Conservation (phyloP, 1,140 invertebrate species). For the Helicoverpa armigera region DNA sequence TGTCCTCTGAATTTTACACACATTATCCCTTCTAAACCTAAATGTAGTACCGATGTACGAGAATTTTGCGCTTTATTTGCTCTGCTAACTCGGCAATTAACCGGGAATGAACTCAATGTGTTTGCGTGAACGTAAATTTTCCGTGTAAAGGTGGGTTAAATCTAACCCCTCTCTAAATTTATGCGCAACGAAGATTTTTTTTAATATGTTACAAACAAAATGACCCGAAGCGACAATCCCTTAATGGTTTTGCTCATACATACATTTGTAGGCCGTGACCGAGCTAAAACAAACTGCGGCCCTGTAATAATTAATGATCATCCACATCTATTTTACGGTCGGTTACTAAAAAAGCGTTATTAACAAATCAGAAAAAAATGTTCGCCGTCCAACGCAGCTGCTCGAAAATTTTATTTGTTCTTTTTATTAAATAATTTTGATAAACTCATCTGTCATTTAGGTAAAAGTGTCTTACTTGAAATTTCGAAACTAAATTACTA, state of each 20-base stretch:
- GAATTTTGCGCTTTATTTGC: slow-evolving; percentile 14
- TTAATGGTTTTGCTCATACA: slow-evolving; percentile 80
- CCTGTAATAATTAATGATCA: slow-evolving; percentile 81
- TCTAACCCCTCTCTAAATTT: slow-evolving; percentile 43
- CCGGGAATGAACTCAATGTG: slow-evolving; percentile 10
- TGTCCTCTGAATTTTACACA: no score
- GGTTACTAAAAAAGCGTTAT: slow-evolving; percentile 72
- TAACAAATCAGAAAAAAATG: slow-evolving; percentile 71
- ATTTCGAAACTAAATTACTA: slow-evolving; percentile 32
- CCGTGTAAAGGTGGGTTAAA: slow-evolving; percentile 32
- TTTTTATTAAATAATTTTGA: slow-evolving; percentile 46
- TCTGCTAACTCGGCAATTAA: slow-evolving; percentile 31
- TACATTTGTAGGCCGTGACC: slow-evolving; percentile 79
- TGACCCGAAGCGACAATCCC: slow-evolving; percentile 76
- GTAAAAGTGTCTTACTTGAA: slow-evolving; percentile 29
- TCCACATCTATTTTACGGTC: slow-evolving; percentile 81
- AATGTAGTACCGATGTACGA: neutral
- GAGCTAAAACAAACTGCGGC: slow-evolving; percentile 80
- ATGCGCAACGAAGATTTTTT: slow-evolving; percentile 44
- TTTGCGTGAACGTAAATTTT: slow-evolving; percentile 28
- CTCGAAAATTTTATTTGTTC: slow-evolving; percentile 35
- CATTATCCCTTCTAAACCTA: neutral
- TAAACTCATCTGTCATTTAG: slow-evolving; percentile 45
- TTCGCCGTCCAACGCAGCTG: slow-evolving; percentile 64
- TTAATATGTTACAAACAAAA: slow-evolving; percentile 57